Evolutionary conservation across 2,113 vertebrate species (phyloP), one percentile per base, ranked within the genome.

Genomic region (Orcinus orca): DNA sequence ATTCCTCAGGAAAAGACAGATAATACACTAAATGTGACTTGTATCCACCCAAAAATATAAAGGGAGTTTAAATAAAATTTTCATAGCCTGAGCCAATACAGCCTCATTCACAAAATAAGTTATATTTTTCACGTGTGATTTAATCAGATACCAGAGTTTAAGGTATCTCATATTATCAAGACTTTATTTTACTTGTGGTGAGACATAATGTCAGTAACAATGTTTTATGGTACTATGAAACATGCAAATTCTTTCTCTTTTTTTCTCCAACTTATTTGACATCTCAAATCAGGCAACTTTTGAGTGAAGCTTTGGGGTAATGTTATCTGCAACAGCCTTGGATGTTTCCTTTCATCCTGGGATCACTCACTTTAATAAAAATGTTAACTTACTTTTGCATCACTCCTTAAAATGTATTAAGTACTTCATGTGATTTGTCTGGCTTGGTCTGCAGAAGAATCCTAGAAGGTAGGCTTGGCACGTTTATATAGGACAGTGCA

Each of bases 191-290:
- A 89, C n/a, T 92, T 20, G 21, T 38, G 29, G n/a, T 53, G 36
- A 92, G 33, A 13, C 15, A 26, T 15, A 41, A 50, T 70, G 65
- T 33, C 63, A 81, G 58, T 50, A 81, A 36, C 74, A 60, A 41
- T 88, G 70, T 94, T 96, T 96, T 85, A 81, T 26, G 53, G 55
- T 55, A 70, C 33, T 67, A 8, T 20, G 53, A 97, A 76, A 76
- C 10, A 36, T 60, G 60, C 1, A 76, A 63, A 87, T 1, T 20
- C n/a, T 8, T 65, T 68, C 3, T 79, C 67, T 53, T 8, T 21
- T 36, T 5, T 6, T 1, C 47, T 15, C 4, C 44, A 13, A 21
- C n/a, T 50, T 70, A 55, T 38, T 58, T 70, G 36, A 70, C 44
- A 79, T 67, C 33, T 29, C 55, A 68, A 88, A 55, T 58, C 5